Evolutionary conservation across 2,888 invertebrate genomes (phyloP).

Genomic region (Pharmacophagus antenor): DNA sequence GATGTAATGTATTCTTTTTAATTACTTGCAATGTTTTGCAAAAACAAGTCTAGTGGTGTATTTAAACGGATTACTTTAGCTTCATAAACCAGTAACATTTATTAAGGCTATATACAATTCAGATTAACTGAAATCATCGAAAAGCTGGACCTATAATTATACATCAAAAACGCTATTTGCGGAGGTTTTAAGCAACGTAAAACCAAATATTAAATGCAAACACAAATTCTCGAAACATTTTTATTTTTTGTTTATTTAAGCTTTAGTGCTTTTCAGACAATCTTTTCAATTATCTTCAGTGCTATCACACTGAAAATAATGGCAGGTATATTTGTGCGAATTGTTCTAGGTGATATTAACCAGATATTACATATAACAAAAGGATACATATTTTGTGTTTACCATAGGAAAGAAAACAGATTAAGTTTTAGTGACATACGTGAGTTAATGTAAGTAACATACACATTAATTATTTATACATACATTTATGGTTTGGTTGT

Average conservation of each 20-base stretch:
- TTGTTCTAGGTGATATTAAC: neutral
- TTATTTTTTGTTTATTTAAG: conserved; percentile 23
- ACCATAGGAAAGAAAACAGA: too few species aligned
- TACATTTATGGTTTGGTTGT: too few species aligned
- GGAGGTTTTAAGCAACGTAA: neutral
- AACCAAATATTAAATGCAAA: neutral
- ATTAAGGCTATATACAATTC: too few species aligned
- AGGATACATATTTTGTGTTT: neutral
- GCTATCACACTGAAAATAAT: neutral
- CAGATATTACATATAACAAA: neutral
- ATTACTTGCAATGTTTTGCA: conserved; percentile 24
- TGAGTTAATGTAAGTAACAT: too few species aligned
- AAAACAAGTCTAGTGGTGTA: too few species aligned
- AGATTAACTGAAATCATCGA: too few species aligned
- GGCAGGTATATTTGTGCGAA: neutral
- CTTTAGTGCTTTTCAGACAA: neutral
- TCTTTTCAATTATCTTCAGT: too few species aligned
- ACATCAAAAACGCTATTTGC: neutral
- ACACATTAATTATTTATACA: too few species aligned
- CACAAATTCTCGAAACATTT: conserved; percentile 16
- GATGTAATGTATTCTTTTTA: conserved; percentile 28
- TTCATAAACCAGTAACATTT: neutral
- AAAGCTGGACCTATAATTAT: too few species aligned
- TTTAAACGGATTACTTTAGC: neutral
- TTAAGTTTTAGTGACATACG: neutral